These are phyloP conservation scores for Keiferia lycopersicella DNA, from an alignment of 2,888 invertebrate species.

Conservation along the genomic window DNA sequence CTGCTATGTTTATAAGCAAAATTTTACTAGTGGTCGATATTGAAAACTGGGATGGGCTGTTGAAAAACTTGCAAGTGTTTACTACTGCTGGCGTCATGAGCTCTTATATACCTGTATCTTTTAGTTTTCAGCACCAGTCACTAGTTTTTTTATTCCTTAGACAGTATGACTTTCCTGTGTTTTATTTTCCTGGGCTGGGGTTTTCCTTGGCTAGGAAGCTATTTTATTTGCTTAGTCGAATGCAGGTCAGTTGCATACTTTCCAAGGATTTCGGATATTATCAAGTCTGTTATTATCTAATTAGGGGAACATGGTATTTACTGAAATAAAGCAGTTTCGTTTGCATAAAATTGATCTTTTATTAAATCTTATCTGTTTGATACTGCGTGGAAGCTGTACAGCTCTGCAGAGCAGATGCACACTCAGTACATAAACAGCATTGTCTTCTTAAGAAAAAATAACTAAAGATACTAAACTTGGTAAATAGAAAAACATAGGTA, in stretches of 20 bases:
- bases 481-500: no score
- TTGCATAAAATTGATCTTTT: conserved; percentile 12
- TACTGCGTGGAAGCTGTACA: neutral
- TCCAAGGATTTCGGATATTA: neutral
- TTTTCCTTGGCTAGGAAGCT: neutral
- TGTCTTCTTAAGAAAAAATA: no score
- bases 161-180: neutral
- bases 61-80: no score
- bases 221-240: neutral
- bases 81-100: no score
- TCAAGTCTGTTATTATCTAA: conserved; percentile 10
- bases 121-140: no score
- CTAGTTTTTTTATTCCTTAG: neutral
- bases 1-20: conserved; percentile 4
- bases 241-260: neutral
- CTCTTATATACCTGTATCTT: no score
- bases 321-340: conserved; percentile 34
- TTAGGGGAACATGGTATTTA: conserved; percentile 16
- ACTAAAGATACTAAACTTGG: no score
- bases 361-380: neutral
- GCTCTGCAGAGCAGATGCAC: no score
- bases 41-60: no score
- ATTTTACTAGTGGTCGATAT: no score
- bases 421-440: no score
- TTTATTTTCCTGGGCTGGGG: neutral